phyloP scores from a whole-genome alignment of 2,113 vertebrate species.

The Hemicordylus capensis region DNA sequence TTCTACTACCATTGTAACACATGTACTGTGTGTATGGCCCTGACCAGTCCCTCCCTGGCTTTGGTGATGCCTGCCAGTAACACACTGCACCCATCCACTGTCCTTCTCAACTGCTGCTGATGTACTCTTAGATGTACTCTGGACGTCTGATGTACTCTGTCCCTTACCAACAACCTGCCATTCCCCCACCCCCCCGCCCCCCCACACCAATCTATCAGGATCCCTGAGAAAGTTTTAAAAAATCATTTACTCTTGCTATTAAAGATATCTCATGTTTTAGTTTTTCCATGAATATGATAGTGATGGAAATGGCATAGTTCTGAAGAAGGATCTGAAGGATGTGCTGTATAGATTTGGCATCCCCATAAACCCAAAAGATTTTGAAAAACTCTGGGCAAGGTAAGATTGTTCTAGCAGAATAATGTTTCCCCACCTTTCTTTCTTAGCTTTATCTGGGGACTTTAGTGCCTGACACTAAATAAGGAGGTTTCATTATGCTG shows the following conservation, averaged over 20 bases:
- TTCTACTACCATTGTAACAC: too few species aligned
- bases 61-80: neutral
- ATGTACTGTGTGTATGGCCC: too few species aligned
- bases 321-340: conserved; percentile 71
- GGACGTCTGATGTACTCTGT: neutral
- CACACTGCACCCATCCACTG: neutral
- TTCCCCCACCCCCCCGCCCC: neutral
- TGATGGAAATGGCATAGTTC: conserved; percentile 65
- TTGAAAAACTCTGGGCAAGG: conserved; percentile 81
- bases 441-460: conserved; percentile 16
- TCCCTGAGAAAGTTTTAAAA: neutral
- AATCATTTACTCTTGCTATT: conserved; percentile 42
- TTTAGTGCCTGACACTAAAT: conserved; percentile 3
- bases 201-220: too few species aligned
- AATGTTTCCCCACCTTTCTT: neutral
- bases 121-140: too few species aligned
- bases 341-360: conserved; percentile 73
- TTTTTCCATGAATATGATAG: conserved; percentile 71
- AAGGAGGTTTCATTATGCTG: neutral
- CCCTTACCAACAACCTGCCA: too few species aligned
- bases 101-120: neutral
- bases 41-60: neutral
- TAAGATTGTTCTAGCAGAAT: conserved; percentile 42
- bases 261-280: conserved; percentile 54
- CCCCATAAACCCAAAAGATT: conserved; percentile 72